Conservation (phyloP, 2,888 invertebrate genomes). For the Mesorhabditis belari region DNA sequence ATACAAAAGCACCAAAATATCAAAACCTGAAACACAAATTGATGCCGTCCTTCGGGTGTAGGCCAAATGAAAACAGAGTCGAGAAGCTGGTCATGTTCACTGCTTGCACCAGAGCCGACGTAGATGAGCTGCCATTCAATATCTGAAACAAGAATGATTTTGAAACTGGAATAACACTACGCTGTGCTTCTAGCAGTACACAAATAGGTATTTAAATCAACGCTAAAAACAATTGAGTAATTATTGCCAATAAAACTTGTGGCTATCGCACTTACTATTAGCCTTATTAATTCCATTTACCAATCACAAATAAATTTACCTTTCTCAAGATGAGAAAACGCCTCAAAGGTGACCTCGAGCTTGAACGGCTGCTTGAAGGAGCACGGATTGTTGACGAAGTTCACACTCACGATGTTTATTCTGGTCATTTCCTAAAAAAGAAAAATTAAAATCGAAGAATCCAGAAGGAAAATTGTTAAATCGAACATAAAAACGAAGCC, state of each 20-base stretch:
- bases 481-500: no score
- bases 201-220: neutral
- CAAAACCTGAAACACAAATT: conserved; percentile 89
- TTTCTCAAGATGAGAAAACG: conserved; percentile 89
- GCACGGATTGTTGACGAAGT: conserved; percentile 92
- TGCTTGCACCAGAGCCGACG: conserved; percentile 67
- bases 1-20: no score
- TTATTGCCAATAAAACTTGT: no score
- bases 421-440: conserved; percentile 71
- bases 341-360: conserved; percentile 96
- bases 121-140: conserved; percentile 99
- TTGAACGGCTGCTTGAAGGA: conserved; percentile 91
- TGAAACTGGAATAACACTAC: no score
- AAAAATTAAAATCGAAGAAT: no score
- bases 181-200: no score
- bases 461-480: no score
- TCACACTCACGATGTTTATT: conserved; percentile 92
- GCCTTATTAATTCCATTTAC: no score
- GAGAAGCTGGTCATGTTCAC: conserved; percentile 80
- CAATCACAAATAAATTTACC: no score
- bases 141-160: no score
- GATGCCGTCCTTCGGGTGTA: conserved; percentile 88
- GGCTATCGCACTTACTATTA: no score
- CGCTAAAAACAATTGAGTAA: no score
- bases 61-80: conserved; percentile 97